Conservation (phyloP, 2,888 invertebrate species). For the Drosophila algonquin region DNA sequence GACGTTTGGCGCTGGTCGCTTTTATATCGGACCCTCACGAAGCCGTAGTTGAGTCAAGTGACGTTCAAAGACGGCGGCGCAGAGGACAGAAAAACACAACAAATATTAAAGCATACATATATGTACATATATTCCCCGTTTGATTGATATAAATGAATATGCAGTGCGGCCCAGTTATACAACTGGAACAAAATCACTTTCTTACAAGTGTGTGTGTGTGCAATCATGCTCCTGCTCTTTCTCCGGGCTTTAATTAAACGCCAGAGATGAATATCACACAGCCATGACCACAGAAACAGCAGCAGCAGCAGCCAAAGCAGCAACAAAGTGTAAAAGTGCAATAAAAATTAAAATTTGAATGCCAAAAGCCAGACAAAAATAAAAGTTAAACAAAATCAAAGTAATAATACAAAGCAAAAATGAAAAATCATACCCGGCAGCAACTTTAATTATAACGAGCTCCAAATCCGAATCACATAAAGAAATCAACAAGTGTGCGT, state of each 20-base stretch:
- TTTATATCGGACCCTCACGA: constrained; percentile 55
- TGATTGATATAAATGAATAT: constrained; percentile 74
- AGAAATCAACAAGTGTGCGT: constrained; percentile 74
- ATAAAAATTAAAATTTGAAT: constrained; percentile 45
- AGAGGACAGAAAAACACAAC: constrained; percentile 46
- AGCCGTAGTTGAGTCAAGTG: constrained; percentile 76
- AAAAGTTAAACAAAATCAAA: constrained; percentile 39
- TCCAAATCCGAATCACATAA: constrained; percentile 39
- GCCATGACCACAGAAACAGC: constrained; percentile 16
- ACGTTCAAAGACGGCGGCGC: constrained; percentile 56
- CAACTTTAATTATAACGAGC: constrained; percentile 45
- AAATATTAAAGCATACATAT: constrained; percentile 33
- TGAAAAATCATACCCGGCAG: constrained; percentile 23
- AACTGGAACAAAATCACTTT: constrained; percentile 48
- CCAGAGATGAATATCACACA: constrained; percentile 37
- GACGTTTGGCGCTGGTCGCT: constrained; percentile 19
- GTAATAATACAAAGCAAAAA: constrained; percentile 22
- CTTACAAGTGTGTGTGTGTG: constrained; percentile 52
- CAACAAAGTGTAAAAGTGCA: constrained; percentile 38
- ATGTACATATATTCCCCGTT: constrained; percentile 25
- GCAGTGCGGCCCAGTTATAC: constrained; percentile 50
- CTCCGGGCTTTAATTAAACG: constrained; percentile 49
- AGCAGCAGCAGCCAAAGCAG: constrained; percentile 35
- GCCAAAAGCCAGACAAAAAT: constrained; percentile 40
- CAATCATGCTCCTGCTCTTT: constrained; percentile 26